Evolutionary conservation across 2,888 invertebrate genomes (phyloP).

Genomic region (Bugulina stolonifera): DNA sequence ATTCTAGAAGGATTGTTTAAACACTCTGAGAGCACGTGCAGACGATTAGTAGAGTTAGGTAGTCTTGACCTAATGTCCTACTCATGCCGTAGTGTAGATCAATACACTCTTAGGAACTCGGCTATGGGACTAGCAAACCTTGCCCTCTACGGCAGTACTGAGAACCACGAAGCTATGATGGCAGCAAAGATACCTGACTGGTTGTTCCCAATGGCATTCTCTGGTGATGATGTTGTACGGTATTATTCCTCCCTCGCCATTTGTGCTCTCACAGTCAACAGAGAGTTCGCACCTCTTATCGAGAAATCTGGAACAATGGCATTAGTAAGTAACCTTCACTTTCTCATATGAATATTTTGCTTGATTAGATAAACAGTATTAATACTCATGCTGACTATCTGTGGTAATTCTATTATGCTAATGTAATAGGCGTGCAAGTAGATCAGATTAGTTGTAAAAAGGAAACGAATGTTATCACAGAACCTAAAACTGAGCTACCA

Average conservation of each 20-base stretch:
- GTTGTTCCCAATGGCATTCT: conserved; percentile 94
- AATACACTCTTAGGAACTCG: conserved; percentile 84
- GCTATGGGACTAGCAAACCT: conserved; percentile 94
- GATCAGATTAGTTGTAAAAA: too few relatives aligned
- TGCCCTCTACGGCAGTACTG: conserved; percentile 90
- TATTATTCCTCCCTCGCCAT: conserved; percentile 98
- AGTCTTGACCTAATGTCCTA: conserved; percentile 90
- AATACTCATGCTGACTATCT: too few relatives aligned
- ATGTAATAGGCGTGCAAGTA: too few relatives aligned
- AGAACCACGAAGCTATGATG: conserved; percentile 96
- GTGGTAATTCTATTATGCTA: too few relatives aligned
- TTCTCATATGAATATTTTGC: too few relatives aligned
- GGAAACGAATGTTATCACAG: too few relatives aligned
- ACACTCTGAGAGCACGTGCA: conserved; percentile 91
- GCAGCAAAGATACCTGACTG: conserved; percentile 70
- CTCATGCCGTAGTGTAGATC: conserved; percentile 86
- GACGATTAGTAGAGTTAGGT: conserved; percentile 82
- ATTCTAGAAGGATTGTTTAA: conserved; percentile 68
- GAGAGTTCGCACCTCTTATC: conserved; percentile 94
- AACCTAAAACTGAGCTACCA: too few relatives aligned
- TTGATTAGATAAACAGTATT: too few relatives aligned
- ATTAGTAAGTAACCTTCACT: conserved; percentile 59
- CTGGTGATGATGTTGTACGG: conserved; percentile 73
- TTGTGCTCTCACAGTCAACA: conserved; percentile 89
- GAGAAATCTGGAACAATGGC: conserved; percentile 91